phyloP scores from a whole-genome alignment of 2,888 invertebrate genomes.

The Gastracanthus pulcherrimus region DNA sequence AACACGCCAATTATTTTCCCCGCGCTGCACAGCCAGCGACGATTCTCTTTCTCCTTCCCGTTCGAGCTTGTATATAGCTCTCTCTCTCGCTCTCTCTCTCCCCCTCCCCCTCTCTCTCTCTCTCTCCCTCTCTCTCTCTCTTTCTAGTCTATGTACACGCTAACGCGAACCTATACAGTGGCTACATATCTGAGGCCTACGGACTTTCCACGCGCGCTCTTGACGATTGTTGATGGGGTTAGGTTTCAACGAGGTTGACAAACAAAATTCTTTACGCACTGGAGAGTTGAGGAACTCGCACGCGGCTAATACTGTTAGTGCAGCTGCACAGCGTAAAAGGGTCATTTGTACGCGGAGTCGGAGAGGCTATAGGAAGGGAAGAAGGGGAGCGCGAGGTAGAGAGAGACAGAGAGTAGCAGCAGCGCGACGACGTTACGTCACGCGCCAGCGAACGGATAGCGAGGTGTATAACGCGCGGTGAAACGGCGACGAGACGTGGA shows the following conservation, averaged over 20 bases:
- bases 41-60: too few species aligned
- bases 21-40: too few species aligned
- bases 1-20: neutral
- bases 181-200: neutral
- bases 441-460: constrained; percentile 53
- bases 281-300: neutral
- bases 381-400: constrained; percentile 3
- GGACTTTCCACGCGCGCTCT: neutral
- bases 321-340: neutral
- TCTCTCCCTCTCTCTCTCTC: neutral
- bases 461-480: constrained; percentile 27
- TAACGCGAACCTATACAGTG: neutral
- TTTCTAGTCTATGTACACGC: too few species aligned
- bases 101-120: neutral
- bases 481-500: constrained; percentile 42
- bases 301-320: too few species aligned
- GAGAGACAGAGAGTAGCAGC: constrained; percentile 30
- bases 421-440: constrained; percentile 64
- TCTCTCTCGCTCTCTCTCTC: neutral
- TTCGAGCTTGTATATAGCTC: too few species aligned
- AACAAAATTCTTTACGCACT: neutral
- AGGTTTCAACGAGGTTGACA: neutral
- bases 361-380: neutral
- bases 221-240: neutral
- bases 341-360: too few species aligned